Conservation (phyloP, 2,113 vertebrate genomes). For the Opisthocomus hoazin region DNA sequence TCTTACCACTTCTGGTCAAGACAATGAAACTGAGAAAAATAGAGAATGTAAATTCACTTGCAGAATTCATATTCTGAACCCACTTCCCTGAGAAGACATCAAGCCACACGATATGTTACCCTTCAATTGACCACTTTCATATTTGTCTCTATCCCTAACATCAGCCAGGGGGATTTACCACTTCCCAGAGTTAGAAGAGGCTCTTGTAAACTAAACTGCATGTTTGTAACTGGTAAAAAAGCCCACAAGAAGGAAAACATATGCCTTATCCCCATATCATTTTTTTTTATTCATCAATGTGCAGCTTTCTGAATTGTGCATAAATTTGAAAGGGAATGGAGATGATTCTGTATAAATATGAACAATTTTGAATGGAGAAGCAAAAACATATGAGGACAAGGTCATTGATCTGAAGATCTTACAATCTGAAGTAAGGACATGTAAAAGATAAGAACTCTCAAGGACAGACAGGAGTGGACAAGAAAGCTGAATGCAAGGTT, state of each 20-base stretch:
- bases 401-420: not conserved
- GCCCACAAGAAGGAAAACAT: not conserved
- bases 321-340: not conserved
- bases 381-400: not conserved
- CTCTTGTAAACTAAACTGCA: not conserved
- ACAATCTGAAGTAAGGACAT: not conserved
- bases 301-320: not conserved
- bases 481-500: not conserved
- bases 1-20: not conserved
- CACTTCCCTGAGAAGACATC: not conserved
- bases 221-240: not conserved
- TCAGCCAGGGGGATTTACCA: not conserved
- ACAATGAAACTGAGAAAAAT: not conserved
- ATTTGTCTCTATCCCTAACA: not conserved
- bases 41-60: not conserved
- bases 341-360: not conserved
- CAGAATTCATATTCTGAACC: not conserved
- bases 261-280: not conserved
- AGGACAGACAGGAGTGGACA: not conserved
- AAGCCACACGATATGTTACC: not conserved
- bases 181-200: not conserved
- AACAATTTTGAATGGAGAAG: not conserved
- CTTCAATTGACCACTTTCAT: not conserved
- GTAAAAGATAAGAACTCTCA: not conserved
- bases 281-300: not conserved